These are phyloP conservation scores for Eupithecia dodoneata DNA, from an alignment of 2,888 invertebrate species.

Conservation along the genomic window DNA sequence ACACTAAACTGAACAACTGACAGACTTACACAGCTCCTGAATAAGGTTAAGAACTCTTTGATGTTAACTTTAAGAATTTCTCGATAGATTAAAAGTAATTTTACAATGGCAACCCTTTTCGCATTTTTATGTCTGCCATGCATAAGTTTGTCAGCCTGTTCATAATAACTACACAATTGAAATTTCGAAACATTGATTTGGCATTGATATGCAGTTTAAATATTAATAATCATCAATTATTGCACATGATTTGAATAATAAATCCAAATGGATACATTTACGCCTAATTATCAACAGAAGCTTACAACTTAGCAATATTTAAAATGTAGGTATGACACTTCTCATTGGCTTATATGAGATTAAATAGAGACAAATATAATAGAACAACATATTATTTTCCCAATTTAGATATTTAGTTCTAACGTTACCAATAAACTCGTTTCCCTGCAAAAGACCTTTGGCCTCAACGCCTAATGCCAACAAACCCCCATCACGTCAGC, in stretches of 20 bases:
- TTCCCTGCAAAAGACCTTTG: background rate
- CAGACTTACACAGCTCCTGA: slow-evolving; percentile 32
- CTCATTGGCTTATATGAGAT: slow-evolving; percentile 35
- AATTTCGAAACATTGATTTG: slow-evolving; percentile 72
- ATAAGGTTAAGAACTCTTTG: background rate
- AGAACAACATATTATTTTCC: background rate
- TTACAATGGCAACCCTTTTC: background rate
- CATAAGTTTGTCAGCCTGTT: slow-evolving; percentile 31
- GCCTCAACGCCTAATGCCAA: background rate
- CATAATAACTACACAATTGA: slow-evolving; percentile 42
- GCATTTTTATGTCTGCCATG: background rate
- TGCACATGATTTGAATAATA: slow-evolving; percentile 71
- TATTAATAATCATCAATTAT: slow-evolving; percentile 70
- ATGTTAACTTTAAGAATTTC: background rate
- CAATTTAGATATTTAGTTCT: background rate
- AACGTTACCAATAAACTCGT: background rate
- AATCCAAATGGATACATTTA: slow-evolving; percentile 59
- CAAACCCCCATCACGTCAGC: slow-evolving; percentile 1
- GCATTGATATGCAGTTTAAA: slow-evolving; percentile 77
- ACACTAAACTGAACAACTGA: slow-evolving; percentile 54
- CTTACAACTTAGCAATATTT: slow-evolving; percentile 55
- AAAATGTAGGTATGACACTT: slow-evolving; percentile 37
- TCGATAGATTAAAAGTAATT: background rate
- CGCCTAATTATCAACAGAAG: slow-evolving; percentile 60
- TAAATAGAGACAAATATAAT: background rate